Evolutionary conservation across 2,113 vertebrate species (phyloP).

Genomic region (Platichthys flesus): DNA sequence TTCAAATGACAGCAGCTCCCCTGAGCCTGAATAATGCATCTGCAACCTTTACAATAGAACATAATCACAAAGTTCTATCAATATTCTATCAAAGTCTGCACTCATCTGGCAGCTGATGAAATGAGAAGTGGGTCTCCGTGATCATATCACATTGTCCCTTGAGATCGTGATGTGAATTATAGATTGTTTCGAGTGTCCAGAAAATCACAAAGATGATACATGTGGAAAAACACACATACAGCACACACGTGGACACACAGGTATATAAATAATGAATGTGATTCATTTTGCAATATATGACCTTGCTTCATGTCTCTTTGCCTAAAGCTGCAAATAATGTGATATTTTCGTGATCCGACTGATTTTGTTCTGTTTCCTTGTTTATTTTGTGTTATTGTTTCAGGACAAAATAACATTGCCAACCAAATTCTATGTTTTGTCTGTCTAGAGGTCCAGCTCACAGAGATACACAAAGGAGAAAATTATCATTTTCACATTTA

Average conservation of each 20-base stretch:
- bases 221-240: neutral
- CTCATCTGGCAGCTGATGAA: conserved; percentile 15
- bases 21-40: conserved; percentile 40
- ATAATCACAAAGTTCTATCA: conserved; percentile 32
- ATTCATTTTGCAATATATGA: conserved; percentile 10
- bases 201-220: conserved; percentile 16
- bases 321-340: neutral
- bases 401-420: too few relatives aligned
- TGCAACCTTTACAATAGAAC: conserved; percentile 19
- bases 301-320: neutral
- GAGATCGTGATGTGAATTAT: conserved; percentile 43
- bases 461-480: too few relatives aligned
- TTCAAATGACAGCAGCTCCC: neutral
- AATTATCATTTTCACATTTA: too few relatives aligned
- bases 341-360: neutral
- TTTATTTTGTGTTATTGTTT: neutral
- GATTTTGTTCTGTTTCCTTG: neutral
- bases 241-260: neutral
- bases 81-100: conserved; percentile 43
- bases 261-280: conserved; percentile 30
- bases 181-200: conserved; percentile 18
- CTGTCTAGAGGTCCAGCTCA: too few relatives aligned
- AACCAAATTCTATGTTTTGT: too few relatives aligned
- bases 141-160: conserved; percentile 7
- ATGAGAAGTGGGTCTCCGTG: neutral